Percentiles rank a stretch among this genome's conserved stretches.
Conservation (phyloP, 2,113 vertebrate genomes). For the Psephotus haematonotus region DNA sequence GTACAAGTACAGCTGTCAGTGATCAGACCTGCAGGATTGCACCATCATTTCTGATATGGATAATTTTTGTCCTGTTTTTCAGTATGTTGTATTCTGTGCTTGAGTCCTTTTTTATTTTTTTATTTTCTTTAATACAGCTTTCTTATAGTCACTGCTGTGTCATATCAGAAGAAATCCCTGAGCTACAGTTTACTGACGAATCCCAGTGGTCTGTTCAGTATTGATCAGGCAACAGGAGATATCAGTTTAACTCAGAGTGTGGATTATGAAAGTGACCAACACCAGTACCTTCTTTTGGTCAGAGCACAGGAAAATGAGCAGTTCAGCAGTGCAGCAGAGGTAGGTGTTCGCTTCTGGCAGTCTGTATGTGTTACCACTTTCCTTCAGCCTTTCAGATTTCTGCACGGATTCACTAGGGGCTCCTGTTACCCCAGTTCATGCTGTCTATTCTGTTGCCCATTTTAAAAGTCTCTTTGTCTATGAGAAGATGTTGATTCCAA, state of each 20-base stretch:
- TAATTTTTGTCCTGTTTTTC: neutral
- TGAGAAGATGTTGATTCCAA: neutral
- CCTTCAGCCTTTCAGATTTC: neutral
- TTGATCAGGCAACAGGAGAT: conserved; percentile 77
- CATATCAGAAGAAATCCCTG: conserved; percentile 85
- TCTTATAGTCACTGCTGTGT: conserved; percentile 81
- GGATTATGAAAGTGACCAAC: conserved; percentile 86
- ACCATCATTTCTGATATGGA: neutral
- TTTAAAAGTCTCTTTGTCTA: neutral
- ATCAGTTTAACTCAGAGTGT: conserved; percentile 80
- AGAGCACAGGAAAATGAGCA: conserved; percentile 79
- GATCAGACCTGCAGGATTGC: neutral
- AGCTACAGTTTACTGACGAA: conserved; percentile 87
- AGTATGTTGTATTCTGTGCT: neutral
- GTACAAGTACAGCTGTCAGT: neutral
- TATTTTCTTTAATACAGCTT: conserved; percentile 72
- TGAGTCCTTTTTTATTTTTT: neutral
- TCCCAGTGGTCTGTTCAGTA: conserved; percentile 84
- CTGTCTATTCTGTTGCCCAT: neutral
- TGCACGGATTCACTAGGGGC: neutral
- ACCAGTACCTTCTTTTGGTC: conserved; percentile 82
- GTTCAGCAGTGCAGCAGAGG: conserved; percentile 84
- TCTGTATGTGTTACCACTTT: neutral
- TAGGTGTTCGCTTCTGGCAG: conserved; percentile 19
- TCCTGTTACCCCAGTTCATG: neutral